A percentile compares a stretch with the other conserved stretches of the same genome.
Evolutionary conservation across 2,113 vertebrate species (phyloP).

Genomic region (Peromyscus californicus): DNA sequence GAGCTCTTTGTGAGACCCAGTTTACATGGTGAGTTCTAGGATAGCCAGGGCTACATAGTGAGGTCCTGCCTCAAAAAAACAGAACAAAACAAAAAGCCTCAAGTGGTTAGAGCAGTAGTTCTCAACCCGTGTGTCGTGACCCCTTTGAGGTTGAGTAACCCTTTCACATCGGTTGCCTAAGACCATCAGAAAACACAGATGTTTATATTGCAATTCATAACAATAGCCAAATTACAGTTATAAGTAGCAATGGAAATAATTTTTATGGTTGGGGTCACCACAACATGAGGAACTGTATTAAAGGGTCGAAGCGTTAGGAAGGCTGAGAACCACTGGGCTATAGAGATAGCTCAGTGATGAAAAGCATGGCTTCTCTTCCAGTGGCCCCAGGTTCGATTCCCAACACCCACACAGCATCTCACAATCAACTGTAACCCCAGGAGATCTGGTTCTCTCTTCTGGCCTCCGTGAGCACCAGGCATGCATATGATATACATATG

Average conservation of each 20-base stretch:
- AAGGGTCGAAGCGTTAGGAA: background rate
- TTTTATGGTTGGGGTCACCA: background rate
- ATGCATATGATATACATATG: background rate
- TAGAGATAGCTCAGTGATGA: background rate
- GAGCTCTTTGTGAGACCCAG: background rate
- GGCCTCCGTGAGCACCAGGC: background rate
- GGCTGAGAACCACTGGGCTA: background rate
- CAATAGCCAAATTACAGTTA: background rate
- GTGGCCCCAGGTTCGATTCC: background rate
- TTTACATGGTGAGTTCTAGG: background rate
- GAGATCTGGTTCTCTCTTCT: background rate
- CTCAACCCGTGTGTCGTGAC: background rate
- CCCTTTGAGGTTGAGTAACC: background rate
- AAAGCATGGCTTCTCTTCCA: background rate
- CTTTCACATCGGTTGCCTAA: background rate
- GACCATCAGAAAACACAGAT: background rate
- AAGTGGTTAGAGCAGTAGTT: background rate
- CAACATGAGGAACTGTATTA: background rate
- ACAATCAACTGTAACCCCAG: background rate
- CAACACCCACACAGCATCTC: background rate
- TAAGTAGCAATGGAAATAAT: background rate
- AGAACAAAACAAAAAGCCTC: background rate
- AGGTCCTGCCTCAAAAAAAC: background rate
- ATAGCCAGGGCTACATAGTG: background rate
- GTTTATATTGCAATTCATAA: background rate